Evolutionary conservation across 2,113 vertebrate species (phyloP).

Genomic region (Pheucticus melanocephalus): DNA sequence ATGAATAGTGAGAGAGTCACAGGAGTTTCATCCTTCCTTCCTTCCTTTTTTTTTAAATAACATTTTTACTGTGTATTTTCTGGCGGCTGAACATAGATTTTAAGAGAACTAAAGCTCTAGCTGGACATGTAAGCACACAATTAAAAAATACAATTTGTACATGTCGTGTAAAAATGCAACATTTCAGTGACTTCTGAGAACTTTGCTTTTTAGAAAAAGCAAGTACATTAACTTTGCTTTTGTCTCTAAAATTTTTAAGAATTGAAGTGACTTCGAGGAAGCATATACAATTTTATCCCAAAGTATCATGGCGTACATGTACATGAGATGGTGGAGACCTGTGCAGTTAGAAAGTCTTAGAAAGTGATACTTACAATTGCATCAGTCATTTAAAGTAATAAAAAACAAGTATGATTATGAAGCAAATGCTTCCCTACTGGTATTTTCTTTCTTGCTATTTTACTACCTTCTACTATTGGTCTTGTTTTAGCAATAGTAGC

Average conservation of each 20-base stretch:
- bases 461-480: background rate
- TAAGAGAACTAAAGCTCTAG: background rate
- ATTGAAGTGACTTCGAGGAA: background rate
- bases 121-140: background rate
- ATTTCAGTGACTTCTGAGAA: background rate
- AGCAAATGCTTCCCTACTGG: background rate
- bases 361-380: background rate
- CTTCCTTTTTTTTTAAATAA: background rate
- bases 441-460: background rate
- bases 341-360: background rate
- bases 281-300: background rate
- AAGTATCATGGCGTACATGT: background rate
- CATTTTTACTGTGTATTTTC: background rate
- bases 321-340: background rate
- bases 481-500: background rate
- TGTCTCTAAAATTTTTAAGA: background rate
- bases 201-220: background rate
- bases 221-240: background rate
- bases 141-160: background rate
- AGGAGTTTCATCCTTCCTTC: background rate
- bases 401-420: background rate
- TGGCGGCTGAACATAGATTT: background rate
- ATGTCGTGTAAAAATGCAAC: fast-evolving
- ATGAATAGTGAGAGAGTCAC: background rate
- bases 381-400: background rate